A percentile compares a stretch with the other conserved stretches of the same genome.
Evolutionary conservation across 2,797 vertebrate genomes (phyloP).

Genomic region (Sitta carolinensis): DNA sequence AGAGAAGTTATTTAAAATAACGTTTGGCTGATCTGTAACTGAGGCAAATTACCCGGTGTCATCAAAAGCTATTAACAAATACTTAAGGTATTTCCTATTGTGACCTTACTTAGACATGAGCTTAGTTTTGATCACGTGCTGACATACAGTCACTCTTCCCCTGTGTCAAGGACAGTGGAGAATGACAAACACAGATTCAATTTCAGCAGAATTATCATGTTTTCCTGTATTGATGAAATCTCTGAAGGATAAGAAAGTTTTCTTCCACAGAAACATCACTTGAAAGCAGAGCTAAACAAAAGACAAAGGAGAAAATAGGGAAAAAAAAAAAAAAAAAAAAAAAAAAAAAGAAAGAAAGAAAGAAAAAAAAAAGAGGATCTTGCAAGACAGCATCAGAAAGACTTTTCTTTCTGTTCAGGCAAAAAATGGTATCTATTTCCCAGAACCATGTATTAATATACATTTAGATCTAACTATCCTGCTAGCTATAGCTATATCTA

Average conservation of each 20-base stretch:
- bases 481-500: constrained; percentile 23
- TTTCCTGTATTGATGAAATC: constrained; percentile 1
- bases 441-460: constrained; percentile 2
- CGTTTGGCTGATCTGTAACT: neutral
- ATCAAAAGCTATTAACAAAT: neutral
- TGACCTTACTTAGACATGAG: neutral
- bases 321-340: too few relatives aligned
- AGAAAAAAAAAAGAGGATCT: neutral
- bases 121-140: neutral
- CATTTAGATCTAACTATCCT: constrained; percentile 24
- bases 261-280: neutral
- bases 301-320: neutral
- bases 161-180: neutral
- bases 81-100: neutral
- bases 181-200: neutral
- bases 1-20: neutral
- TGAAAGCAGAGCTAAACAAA: neutral
- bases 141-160: neutral
- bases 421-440: neutral
- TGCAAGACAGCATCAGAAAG: neutral
- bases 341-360: neutral
- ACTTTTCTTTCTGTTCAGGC: neutral
- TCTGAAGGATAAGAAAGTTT: neutral
- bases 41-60: neutral
- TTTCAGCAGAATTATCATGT: constrained; percentile 36